Base-by-base conservation (phyloP, 1,140 invertebrate genomes). In the Olivierus martensii region DNA sequence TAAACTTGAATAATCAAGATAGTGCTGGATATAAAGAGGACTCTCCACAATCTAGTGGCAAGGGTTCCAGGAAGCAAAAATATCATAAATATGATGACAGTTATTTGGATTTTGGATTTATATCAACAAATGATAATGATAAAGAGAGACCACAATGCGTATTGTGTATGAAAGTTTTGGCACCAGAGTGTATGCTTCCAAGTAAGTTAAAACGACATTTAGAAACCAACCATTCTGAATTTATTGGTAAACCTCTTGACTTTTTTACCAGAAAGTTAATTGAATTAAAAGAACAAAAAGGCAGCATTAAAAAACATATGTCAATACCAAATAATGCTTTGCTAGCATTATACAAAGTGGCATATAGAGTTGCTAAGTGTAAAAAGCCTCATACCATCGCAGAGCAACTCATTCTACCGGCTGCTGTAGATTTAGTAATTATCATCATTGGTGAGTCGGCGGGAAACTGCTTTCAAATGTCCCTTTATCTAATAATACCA, bases 121-220 rank as follows among this genome's bases (percentile, higher is more conserved):
- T 28, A n/a, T 52, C 3, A 14, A 46, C 22, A n/a, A 41, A 36
- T 14, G 51, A 14, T 15, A 45, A 44, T 44, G 22, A 28, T 44
- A 35, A 46, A 52, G 51, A 28, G 34, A 18, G 51, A n/a, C 43
- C 2, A 9, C 39, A 52, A 41, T 52, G 43, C 28, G 38, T 52
- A 52, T 19, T 45, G 39, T 52, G 36, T 52, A 41, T 43, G 18
- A 52, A 52, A 46, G 41, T 52, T 45, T 52, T 52, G 42, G 41
- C 28, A 12, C 34, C 39, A 41, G 41, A 52, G 19, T 52, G 51
- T 21, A 52, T 44, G 39, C 42, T 52, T 15, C 42, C 51, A 37
- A 52, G 51, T 45, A 46, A 52, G 42, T 36, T 46, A 15, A 35
- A 52, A 46, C 18, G 17, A 12, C 39, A 52, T 28, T 52, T 44